Evolutionary conservation across 2,888 invertebrate species (phyloP).

Genomic region (Pyrocoelia pectoralis): DNA sequence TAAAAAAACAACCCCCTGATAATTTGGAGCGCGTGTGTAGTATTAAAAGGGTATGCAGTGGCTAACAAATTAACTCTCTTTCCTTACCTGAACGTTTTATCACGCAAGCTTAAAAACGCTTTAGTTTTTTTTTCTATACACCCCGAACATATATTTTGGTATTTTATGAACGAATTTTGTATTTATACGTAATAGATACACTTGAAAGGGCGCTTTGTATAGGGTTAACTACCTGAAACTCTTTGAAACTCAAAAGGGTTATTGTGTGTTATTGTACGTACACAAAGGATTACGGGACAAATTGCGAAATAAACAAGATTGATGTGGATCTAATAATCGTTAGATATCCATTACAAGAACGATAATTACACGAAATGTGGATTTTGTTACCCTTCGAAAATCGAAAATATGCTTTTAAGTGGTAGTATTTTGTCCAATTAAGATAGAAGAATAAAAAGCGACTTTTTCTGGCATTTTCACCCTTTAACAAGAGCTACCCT

Average conservation of each 20-base stretch:
- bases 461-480: slow-evolving; percentile 34
- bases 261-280: slow-evolving; percentile 31
- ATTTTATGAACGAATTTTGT: slow-evolving; percentile 27
- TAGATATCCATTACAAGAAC: not conserved
- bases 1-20: slow-evolving; percentile 27
- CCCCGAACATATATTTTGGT: slow-evolving; percentile 15
- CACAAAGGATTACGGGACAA: slow-evolving; percentile 34
- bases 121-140: slow-evolving; percentile 10
- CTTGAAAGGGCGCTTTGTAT: slow-evolving; percentile 32
- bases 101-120: slow-evolving; percentile 16
- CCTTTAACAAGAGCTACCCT: slow-evolving; percentile 43
- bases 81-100: slow-evolving; percentile 19
- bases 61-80: slow-evolving; percentile 28
- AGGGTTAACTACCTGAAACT: slow-evolving; percentile 39
- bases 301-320: slow-evolving; percentile 32
- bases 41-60: slow-evolving; percentile 33
- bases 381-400: not conserved
- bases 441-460: slow-evolving; percentile 37
- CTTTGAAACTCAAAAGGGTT: slow-evolving; percentile 33
- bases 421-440: slow-evolving; percentile 41
- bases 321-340: slow-evolving; percentile 29
- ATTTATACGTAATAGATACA: slow-evolving; percentile 31
- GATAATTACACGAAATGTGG: not conserved
- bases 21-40: slow-evolving; percentile 28
- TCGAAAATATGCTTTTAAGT: slow-evolving; percentile 24